Base-by-base conservation (phyloP, 2,888 invertebrate genomes). In the Gastrophysa polygoni region DNA sequence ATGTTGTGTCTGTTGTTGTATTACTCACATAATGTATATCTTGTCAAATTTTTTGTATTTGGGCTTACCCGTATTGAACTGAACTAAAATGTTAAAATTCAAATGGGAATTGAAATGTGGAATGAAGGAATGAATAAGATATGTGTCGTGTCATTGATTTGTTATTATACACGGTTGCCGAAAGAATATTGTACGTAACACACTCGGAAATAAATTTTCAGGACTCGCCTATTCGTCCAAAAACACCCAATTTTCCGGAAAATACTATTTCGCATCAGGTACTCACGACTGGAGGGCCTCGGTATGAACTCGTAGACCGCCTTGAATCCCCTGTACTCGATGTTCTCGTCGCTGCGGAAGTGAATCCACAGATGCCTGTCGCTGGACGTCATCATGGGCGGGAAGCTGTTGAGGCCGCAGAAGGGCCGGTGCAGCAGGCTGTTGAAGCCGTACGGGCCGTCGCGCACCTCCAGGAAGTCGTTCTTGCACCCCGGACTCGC, bases 391-490 rank as follows among this genome's bases (percentile, higher is more conserved):
- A 93, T 86, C 78, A 88, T 86, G 16, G 88, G 88, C 20, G 93
- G 93, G 76, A 89, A 91, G 75, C 88, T 91, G 58, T 85, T 83
- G 57, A 86, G 83, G 57, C 91, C 92, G 77, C 93, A 94, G 78
- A 83, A 91, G 71, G 84, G 85, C 48, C 71, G 66, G 52, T 76
- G 69, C 66, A 90, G 81, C 65, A 84, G 80, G 64, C 85, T 85
- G 66, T 89, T 89, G 81, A 88, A 92, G 6, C 92, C 92, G 75
- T 91, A 89, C 49, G 88, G 88, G 1, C 95, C 94, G 78, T 95
- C 92, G 58, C 93, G 86, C 57, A 94, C 88, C 82, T 93, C 93
- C 69, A 94, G 83, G 80, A 85, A 92, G 82, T 95, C 95, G 82
- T 90, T 91, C 80, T 87, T 86, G 80, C 94, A 95, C 59, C 85